Evolutionary conservation across 2,113 vertebrate genomes (phyloP).

Genomic region (Crocuta crocuta): DNA sequence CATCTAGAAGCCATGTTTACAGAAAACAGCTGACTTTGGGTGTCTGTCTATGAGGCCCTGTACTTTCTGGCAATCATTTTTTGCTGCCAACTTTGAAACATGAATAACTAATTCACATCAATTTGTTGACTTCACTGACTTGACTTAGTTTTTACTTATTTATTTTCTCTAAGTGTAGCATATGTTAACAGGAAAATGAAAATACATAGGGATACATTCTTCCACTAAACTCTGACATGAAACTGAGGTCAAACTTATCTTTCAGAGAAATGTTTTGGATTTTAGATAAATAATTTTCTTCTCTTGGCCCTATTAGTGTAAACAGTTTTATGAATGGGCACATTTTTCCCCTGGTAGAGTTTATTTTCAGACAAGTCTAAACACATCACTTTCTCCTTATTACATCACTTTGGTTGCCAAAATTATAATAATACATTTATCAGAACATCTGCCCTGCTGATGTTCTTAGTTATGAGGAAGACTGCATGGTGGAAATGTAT

Average conservation of each 20-base stretch:
- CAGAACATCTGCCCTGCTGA: background rate
- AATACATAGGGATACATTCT: slow-evolving; percentile 66
- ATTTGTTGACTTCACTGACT: slow-evolving; percentile 49
- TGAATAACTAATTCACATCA: slow-evolving; percentile 74
- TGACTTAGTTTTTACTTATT: slow-evolving; percentile 63
- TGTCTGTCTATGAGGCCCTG: background rate
- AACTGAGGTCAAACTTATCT: slow-evolving; percentile 69
- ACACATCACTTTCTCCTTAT: slow-evolving; percentile 57
- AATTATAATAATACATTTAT: slow-evolving; percentile 60
- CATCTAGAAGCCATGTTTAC: background rate
- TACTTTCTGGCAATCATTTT: slow-evolving; percentile 30
- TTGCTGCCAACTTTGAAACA: slow-evolving; percentile 58
- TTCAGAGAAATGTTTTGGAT: slow-evolving; percentile 61
- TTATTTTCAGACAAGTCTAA: slow-evolving; percentile 71
- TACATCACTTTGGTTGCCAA: slow-evolving; percentile 43
- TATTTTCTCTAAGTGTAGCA: slow-evolving; percentile 68
- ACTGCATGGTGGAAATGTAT: background rate
- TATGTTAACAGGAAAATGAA: slow-evolving; percentile 65
- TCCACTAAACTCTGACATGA: slow-evolving; percentile 59
- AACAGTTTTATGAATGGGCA: slow-evolving; percentile 76
- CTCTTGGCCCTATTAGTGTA: slow-evolving; percentile 48
- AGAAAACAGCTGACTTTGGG: slow-evolving; percentile 37
- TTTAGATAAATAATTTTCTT: slow-evolving; percentile 71
- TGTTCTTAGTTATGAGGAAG: background rate
- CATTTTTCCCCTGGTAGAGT: slow-evolving; percentile 42